phyloP scores from a whole-genome alignment of 2,797 vertebrate genomes.

The Coccyzus lansbergi region DNA sequence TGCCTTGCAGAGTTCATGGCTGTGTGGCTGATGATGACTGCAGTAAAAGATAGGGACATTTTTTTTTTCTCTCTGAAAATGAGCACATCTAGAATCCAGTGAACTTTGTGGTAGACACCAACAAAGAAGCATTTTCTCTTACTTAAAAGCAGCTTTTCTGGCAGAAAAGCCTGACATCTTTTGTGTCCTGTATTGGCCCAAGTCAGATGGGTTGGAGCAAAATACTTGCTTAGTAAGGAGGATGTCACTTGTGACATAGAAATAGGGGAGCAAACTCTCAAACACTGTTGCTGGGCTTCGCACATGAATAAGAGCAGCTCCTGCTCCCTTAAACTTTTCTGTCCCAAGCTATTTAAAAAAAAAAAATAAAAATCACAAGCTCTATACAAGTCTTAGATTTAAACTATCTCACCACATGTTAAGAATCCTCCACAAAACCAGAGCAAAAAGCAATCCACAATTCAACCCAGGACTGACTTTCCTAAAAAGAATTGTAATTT shows the following conservation, averaged over 20 bases:
- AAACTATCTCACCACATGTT: neutral
- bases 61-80: neutral
- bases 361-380: neutral
- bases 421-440: neutral
- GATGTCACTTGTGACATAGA: neutral
- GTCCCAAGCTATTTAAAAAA: neutral
- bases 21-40: neutral
- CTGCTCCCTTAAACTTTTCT: neutral
- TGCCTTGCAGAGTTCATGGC: neutral
- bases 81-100: neutral
- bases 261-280: neutral
- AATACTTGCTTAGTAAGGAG: neutral
- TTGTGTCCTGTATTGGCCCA: neutral
- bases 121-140: neutral
- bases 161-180: neutral
- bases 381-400: neutral
- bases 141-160: neutral
- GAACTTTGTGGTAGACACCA: neutral
- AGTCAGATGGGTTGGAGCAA: neutral
- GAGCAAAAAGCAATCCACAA: neutral
- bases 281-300: neutral
- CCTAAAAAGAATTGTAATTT: slow-evolving; percentile 24
- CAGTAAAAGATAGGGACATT: neutral
- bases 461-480: too few relatives aligned
- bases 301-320: fast-evolving